A percentile compares a stretch with the other conserved stretches of the same genome.
Evolutionary conservation across 1,140 invertebrate genomes (phyloP).

Genomic region (Sitobion miscanthi): DNA sequence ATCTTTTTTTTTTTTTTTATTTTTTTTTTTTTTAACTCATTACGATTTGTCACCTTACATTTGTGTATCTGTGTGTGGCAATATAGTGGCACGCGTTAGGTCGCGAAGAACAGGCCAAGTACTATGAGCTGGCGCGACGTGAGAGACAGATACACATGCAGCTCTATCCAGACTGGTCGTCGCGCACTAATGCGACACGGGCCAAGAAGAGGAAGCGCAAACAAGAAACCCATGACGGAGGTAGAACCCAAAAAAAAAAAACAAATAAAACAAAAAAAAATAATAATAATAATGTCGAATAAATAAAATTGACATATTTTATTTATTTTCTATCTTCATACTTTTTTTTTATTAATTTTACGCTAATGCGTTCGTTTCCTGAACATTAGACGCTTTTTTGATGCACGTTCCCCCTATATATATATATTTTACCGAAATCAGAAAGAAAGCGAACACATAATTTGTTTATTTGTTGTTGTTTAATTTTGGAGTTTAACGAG

Average conservation of each 20-base stretch:
- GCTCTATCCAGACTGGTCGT: constrained; percentile 99
- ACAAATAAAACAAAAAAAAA: constrained; percentile 42
- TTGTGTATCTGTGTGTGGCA: constrained; percentile 94
- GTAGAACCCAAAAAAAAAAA: constrained; percentile 65
- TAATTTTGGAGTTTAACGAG: constrained; percentile 58
- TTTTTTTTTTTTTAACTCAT: constrained; percentile 42
- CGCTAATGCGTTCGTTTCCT: constrained; percentile 54
- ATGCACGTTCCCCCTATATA: constrained; percentile 48
- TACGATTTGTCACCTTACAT: constrained; percentile 45
- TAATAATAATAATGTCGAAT: constrained; percentile 34
- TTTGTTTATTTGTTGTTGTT: constrained; percentile 56
- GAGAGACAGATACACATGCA: constrained; percentile 98
- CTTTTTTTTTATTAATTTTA: constrained; percentile 53
- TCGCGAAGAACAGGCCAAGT: constrained; percentile 98
- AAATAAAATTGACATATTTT: constrained; percentile 16
- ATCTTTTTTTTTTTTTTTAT: constrained; percentile 22
- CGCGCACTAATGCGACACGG: constrained; percentile 95
- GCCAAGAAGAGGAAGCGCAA: constrained; percentile 99
- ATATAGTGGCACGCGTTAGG: constrained; percentile 96
- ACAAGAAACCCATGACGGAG: constrained; percentile 96
- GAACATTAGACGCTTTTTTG: constrained; percentile 55
- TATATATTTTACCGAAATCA: constrained; percentile 22
- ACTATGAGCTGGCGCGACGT: constrained; percentile 98
- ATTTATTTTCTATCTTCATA: constrained; percentile 54
- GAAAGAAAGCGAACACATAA: constrained; percentile 37